phyloP scores from a whole-genome alignment of 2,113 vertebrate species.

The Paracanthobrama guichenoti region DNA sequence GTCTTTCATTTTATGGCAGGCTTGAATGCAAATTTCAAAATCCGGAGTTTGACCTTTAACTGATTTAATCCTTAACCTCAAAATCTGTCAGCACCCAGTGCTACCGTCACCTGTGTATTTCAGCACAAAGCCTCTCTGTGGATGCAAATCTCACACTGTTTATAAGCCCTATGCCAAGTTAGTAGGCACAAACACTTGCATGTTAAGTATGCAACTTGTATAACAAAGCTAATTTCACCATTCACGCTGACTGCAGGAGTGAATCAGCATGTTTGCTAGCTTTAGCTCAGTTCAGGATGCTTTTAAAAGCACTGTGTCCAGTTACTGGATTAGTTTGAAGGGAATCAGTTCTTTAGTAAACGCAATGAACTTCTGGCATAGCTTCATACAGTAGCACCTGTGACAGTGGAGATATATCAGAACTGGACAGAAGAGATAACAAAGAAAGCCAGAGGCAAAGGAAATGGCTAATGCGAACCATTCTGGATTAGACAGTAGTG shows the following conservation, averaged over 20 bases:
- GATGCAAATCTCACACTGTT: not conserved
- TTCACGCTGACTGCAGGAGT: not conserved
- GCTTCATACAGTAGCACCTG: not conserved
- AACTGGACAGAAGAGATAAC: conserved; percentile 8
- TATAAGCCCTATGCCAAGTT: not conserved
- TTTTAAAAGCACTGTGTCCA: not conserved
- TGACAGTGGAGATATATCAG: not conserved
- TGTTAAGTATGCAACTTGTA: conserved; percentile 25
- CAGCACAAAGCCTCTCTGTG: not conserved
- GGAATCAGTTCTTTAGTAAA: not conserved
- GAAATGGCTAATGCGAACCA: not conserved
- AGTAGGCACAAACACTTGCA: conserved; percentile 28
- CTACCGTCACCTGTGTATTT: not conserved
- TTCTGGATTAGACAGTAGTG: not conserved
- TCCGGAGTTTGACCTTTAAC: conserved; percentile 22
- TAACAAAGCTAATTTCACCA: conserved; percentile 1
- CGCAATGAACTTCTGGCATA: not conserved
- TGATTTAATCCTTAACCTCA: conserved; percentile 20
- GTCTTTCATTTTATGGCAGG: not conserved
- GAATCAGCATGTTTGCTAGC: conserved; percentile 7
- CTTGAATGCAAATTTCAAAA: conserved; percentile 10
- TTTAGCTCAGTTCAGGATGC: conserved; percentile 5
- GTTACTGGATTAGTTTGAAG: not conserved
- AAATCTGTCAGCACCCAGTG: conserved; percentile 11
- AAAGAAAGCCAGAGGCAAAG: not conserved